Evolutionary conservation across 2,797 vertebrate species (phyloP).

Genomic region (Fringilla coelebs): DNA sequence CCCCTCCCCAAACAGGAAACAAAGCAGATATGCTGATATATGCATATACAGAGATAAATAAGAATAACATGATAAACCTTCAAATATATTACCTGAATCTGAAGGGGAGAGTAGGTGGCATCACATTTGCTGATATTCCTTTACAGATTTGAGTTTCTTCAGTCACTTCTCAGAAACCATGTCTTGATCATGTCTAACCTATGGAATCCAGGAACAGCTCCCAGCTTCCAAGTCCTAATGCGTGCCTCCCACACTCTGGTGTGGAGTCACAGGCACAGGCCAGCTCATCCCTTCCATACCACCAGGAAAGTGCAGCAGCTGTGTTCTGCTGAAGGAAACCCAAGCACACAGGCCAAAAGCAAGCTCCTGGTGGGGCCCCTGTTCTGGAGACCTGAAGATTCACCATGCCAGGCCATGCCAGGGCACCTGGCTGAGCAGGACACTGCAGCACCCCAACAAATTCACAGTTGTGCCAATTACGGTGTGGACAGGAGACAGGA

Average conservation of each 20-base stretch:
- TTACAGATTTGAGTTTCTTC: neutral
- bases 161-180: neutral
- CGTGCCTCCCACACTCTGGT: neutral
- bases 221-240: neutral
- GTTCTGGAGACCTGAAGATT: neutral
- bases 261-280: neutral
- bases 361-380: neutral
- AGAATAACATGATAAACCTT: neutral
- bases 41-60: neutral
- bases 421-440: neutral
- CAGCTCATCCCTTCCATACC: neutral
- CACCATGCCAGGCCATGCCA: neutral
- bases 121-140: neutral
- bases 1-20: neutral
- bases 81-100: neutral
- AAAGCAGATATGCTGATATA: neutral
- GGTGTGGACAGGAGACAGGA: neutral
- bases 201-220: neutral
- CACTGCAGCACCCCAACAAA: neutral
- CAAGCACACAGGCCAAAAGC: neutral
- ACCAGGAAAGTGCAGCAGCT: neutral
- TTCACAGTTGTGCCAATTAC: neutral
- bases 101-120: neutral
- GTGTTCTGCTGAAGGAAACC: neutral
- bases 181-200: neutral